A percentile compares a stretch with the other conserved stretches of the same genome.
phyloP scores from a whole-genome alignment of 2,888 invertebrate genomes.

The Cheilosia variabilis region DNA sequence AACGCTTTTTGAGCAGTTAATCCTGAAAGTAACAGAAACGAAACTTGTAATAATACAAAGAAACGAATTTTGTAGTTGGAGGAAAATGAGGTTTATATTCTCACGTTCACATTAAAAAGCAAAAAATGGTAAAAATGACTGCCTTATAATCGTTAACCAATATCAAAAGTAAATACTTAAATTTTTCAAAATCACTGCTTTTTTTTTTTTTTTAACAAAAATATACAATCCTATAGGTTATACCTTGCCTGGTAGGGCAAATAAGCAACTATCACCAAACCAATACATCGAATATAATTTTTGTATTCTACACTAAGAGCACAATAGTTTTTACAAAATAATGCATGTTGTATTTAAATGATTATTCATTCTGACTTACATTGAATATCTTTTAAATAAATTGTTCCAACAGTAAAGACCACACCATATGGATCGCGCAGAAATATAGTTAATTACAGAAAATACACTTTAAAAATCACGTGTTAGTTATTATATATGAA shows the following conservation, averaged over 20 bases:
- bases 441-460: slow-evolving; percentile 68
- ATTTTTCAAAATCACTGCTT: not conserved
- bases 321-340: slow-evolving; percentile 32
- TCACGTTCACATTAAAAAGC: too few species aligned
- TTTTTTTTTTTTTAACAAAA: not conserved
- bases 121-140: too few species aligned
- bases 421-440: slow-evolving; percentile 58
- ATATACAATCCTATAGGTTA: not conserved
- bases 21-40: too few species aligned
- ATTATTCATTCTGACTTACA: slow-evolving; percentile 56
- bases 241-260: not conserved
- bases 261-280: slow-evolving; percentile 11
- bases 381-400: slow-evolving; percentile 63
- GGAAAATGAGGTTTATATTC: too few species aligned
- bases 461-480: slow-evolving; percentile 60
- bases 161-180: not conserved
- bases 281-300: not conserved
- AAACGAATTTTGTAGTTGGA: too few species aligned
- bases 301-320: slow-evolving; percentile 24
- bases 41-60: too few species aligned
- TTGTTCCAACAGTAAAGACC: slow-evolving; percentile 53
- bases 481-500: slow-evolving; percentile 30
- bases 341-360: slow-evolving; percentile 18
- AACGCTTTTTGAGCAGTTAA: too few species aligned
- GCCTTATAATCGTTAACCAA: too few species aligned